Evolutionary conservation across 2,797 vertebrate genomes (phyloP).

Genomic region (Muscicapa striata): DNA sequence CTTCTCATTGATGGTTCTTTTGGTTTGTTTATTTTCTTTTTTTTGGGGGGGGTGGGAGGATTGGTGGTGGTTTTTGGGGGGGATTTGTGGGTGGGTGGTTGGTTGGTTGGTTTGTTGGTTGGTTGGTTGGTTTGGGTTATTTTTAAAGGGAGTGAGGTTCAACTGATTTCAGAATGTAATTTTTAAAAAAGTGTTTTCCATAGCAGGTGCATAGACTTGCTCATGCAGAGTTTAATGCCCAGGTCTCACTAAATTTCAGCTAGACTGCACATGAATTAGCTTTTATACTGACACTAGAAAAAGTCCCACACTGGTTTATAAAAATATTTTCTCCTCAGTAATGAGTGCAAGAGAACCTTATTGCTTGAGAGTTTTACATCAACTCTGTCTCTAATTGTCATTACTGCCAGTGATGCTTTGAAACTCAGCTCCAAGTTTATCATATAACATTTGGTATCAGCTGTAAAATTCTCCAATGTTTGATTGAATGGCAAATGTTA

Average conservation of each 20-base stretch:
- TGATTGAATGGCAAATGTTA: background rate
- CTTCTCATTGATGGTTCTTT: background rate
- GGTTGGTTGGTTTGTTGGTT: too few species aligned
- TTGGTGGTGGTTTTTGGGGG: background rate
- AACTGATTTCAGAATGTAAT: background rate
- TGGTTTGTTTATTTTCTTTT: too few species aligned
- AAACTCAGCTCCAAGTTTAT: background rate
- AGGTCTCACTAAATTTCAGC: background rate
- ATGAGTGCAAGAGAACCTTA: background rate
- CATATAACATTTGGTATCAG: background rate
- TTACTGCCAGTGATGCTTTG: background rate
- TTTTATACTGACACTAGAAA: background rate
- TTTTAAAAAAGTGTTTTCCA: background rate
- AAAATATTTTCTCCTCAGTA: background rate
- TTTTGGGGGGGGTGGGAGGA: too few species aligned
- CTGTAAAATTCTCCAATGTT: background rate
- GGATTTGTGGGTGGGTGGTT: background rate
- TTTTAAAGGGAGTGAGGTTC: background rate
- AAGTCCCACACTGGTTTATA: background rate
- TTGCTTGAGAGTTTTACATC: background rate
- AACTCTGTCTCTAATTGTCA: background rate
- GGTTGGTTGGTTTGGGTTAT: background rate
- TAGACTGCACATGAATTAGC: background rate
- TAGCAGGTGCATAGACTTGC: background rate
- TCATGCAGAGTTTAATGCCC: background rate